phyloP scores from a whole-genome alignment of 2,888 invertebrate genomes.

The Drosophila tanythrix region DNA sequence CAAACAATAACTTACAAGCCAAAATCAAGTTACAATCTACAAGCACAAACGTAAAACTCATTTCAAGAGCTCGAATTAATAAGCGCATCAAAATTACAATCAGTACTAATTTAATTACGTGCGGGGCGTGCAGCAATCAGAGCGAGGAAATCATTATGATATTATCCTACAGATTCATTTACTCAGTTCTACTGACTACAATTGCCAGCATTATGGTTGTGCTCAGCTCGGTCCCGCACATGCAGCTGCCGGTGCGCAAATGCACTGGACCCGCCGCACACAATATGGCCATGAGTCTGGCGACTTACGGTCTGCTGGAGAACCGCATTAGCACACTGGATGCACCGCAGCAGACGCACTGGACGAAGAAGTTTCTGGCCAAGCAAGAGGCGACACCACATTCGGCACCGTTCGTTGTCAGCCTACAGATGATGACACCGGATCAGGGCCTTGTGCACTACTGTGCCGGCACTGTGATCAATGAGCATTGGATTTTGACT shows the following conservation, averaged over 20 bases:
- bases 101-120: conserved; percentile 53
- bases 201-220: conserved; percentile 80
- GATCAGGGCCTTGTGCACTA: conserved; percentile 79
- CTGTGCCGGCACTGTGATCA: conserved; percentile 83
- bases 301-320: conserved; percentile 68
- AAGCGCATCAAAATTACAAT: conserved; percentile 66
- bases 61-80: conserved; percentile 14
- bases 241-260: conserved; percentile 61
- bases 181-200: conserved; percentile 71
- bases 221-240: conserved; percentile 64
- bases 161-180: conserved; percentile 69
- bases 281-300: conserved; percentile 64
- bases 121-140: conserved; percentile 74
- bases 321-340: conserved; percentile 72
- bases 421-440: conserved; percentile 81
- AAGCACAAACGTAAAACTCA: neutral
- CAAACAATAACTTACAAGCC: conserved; percentile 3
- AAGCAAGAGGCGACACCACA: conserved; percentile 82
- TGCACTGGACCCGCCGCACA: conserved; percentile 44
- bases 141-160: conserved; percentile 78
- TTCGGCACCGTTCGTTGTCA: conserved; percentile 83
- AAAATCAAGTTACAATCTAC: conserved; percentile 7
- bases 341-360: conserved; percentile 63
- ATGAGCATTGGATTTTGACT: conserved; percentile 84
- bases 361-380: conserved; percentile 80